Percentiles rank a stretch among this genome's conserved stretches.
Evolutionary conservation across 2,797 vertebrate species (phyloP).

Genomic region (Pangasius larnaudii): DNA sequence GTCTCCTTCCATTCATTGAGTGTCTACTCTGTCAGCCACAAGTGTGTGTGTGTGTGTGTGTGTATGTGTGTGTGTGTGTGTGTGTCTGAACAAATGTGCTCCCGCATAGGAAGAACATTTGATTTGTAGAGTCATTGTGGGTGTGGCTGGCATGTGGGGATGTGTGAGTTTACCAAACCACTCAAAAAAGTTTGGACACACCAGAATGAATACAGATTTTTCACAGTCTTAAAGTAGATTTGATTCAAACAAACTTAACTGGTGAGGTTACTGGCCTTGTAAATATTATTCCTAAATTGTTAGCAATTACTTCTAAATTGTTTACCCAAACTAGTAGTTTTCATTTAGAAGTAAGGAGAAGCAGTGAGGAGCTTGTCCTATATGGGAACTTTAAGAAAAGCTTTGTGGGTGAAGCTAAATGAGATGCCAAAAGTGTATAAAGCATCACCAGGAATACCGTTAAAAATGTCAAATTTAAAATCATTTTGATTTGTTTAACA

Average conservation of each 20-base stretch:
- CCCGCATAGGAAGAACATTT: conserved; percentile 22
- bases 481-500: not conserved
- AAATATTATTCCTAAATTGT: not conserved
- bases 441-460: not conserved
- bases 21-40: conserved; percentile 20
- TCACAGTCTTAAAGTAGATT: not conserved
- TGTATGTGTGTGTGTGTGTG: conserved; percentile 30
- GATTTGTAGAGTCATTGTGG: conserved; percentile 29
- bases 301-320: not conserved
- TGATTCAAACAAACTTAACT: not conserved
- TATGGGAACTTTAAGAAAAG: not conserved
- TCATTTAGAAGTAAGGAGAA: not conserved
- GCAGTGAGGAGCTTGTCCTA: not conserved
- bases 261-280: not conserved
- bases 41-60: conserved; percentile 34
- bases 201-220: not conserved
- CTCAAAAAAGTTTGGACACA: not conserved
- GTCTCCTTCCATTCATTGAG: conserved; percentile 41
- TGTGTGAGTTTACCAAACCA: not conserved
- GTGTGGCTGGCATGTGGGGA: conserved; percentile 4
- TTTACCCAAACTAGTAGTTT: not conserved
- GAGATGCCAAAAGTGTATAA: not conserved
- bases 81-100: conserved; percentile 4
- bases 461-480: not conserved
- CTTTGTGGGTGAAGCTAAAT: not conserved